phyloP scores from a whole-genome alignment of 2,113 vertebrate species.

The Pollachius pollachius region DNA sequence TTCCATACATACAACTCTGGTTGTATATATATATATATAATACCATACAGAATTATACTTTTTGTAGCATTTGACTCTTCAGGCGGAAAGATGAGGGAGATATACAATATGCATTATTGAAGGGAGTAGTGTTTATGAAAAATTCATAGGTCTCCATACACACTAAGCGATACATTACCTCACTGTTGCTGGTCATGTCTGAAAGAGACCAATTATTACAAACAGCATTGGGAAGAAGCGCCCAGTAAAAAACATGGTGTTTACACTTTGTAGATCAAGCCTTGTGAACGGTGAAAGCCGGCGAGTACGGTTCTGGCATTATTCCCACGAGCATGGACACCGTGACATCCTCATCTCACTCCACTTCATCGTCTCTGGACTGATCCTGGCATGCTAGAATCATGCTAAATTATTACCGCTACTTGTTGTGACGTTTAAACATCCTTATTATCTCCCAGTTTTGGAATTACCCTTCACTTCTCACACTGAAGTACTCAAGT shows the following conservation, averaged over 20 bases:
- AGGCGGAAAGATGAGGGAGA: no score
- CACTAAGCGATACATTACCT: no score
- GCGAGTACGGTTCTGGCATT: constrained; percentile 71
- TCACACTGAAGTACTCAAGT: constrained; percentile 20
- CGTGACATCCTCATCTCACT: constrained; percentile 18
- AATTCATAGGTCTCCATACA: no score
- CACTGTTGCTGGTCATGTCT: no score
- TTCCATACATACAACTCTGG: no score
- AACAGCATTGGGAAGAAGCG: no score
- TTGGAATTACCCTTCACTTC: constrained; percentile 29
- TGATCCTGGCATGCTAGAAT: constrained; percentile 21
- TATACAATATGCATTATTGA: no score
- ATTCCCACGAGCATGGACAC: constrained; percentile 18
- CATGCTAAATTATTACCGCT: constrained; percentile 44
- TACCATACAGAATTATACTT: no score
- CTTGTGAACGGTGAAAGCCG: constrained; percentile 80
- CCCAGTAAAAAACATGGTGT: neutral
- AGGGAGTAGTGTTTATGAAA: no score
- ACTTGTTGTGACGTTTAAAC: constrained; percentile 48
- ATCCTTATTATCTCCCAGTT: constrained; percentile 26
- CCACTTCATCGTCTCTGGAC: constrained; percentile 13
- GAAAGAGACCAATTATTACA: no score
- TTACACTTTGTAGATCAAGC: constrained; percentile 77
- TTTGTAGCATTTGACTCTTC: no score
- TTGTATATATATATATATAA: no score